These are phyloP conservation scores for Chlorodrepanis virens DNA, from an alignment of 2,113 vertebrate genomes.

Conservation along the genomic window DNA sequence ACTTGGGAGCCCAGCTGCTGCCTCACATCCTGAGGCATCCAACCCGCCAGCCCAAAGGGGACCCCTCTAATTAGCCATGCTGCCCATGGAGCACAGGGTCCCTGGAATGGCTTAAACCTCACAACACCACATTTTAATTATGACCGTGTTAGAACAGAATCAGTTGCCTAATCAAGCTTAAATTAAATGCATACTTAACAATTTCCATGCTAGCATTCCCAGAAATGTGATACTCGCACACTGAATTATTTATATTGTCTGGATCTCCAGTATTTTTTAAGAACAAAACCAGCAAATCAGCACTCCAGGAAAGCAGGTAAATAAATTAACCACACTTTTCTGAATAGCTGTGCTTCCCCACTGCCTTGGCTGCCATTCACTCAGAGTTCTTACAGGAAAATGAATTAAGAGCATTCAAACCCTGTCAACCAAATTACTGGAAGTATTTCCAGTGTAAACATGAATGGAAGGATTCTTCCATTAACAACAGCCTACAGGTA, in stretches of 20 bases:
- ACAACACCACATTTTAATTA: constrained; percentile 9
- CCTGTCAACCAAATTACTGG: background rate
- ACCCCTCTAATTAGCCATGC: background rate
- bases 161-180: constrained; percentile 31
- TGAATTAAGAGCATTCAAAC: background rate
- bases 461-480: background rate
- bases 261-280: background rate
- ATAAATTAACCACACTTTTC: background rate
- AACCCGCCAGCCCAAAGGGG: background rate
- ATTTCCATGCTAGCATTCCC: constrained; percentile 44
- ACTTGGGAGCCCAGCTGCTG: fast-evolving
- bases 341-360: background rate
- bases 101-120: background rate
- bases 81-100: background rate
- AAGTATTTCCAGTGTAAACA: background rate
- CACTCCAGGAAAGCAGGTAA: background rate
- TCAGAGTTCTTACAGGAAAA: background rate
- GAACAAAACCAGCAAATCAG: background rate
- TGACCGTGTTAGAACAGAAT: background rate
- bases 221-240: background rate
- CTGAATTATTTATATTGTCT: constrained; percentile 51
- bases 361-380: background rate
- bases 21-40: background rate
- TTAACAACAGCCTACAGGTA: background rate
- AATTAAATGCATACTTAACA: constrained; percentile 56